Base-by-base conservation (phyloP, 2,113 vertebrate genomes). In the Cyprinodon brontotheroides region DNA sequence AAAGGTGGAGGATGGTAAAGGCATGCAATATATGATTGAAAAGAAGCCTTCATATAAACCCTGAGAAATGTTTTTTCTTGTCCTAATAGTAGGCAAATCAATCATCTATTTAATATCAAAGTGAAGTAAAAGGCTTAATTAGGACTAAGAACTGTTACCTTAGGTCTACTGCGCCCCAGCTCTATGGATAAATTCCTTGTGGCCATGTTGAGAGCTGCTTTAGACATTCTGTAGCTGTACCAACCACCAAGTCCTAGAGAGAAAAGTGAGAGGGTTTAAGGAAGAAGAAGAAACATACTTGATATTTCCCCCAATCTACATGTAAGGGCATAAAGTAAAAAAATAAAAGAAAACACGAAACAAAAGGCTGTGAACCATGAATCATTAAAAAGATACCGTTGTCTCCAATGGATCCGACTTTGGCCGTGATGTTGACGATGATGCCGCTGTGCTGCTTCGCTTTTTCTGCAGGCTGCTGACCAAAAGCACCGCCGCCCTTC, bases 171-270 rank as follows among this genome's bases (percentile, higher is more conserved):
- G 74, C 84, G 82, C 13, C 88, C 79, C 73, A 92, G 77, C 87
- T 94, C 89, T 83, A 92, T 93, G 20, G 91, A 94, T 70, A 93
- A 81, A 82, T 92, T 95, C 76, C 76, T 92, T 3, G 80, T 94
- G 3, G 91, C 87, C 91, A 93, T 87, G 83, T 95, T 95, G 39
- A 95, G 90, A 37, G 91, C 92, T 72, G 89, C 87, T 91, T 94
- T 92, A 72, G 92, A 94, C 82, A 93, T 83, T 41, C 91, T 86
- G 81, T 90, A 94, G 68, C 87, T 92, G 86, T 91, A 94, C 83
- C 89, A 95, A 12, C 90, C 92, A 70, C 89, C 93, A 64, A 93
- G 92, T 87, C 83, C 90, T 90, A 69, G 38, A n/a, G 38, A 9
- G 61, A 14, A 63, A 11, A 7, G 13, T 13, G 50, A 9, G 2